Evolutionary conservation across 2,113 vertebrate species (phyloP), one percentile per base, ranked within the genome.

Genomic region (Malurus alboscapulatus): DNA sequence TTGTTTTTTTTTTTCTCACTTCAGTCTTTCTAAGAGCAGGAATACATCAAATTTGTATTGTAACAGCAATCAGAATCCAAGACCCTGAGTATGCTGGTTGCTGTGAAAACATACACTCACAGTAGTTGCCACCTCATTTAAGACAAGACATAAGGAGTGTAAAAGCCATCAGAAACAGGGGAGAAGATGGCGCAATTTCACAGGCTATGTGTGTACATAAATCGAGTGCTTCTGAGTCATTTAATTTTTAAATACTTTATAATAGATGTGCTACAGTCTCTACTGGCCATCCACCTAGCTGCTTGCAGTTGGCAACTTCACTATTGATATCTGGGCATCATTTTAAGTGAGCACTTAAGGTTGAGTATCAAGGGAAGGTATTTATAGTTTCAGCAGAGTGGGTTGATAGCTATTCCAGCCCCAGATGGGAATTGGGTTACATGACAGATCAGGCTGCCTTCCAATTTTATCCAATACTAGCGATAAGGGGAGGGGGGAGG

Each of bases 281-380:
- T 84, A 57, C 87, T 95, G 95, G 79, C 85, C 76, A 57, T 95
- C 85, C 79, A 95, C 87, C 87, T 86, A 53, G 57, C 85, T 93
- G 79, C 61, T 90, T 9, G 8, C 63, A 36, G 68, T 78, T 95
- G 85, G 87, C 79, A 95, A 95, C 88, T 90, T 95, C 93, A 51
- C 79, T 83, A 47, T 91, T 90, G 95, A 88, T 94, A 91, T 91
- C 93, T 91, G 92, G 94, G 85, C 94, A 96, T 94, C 95, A 87
- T 95, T 93, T 87, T 95, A 96, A 96, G 95, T 95, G 90, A 93
- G 94, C 91, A 94, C 94, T 95, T 96, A 96, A 94, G 82, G 79
- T 74, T 94, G 94, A 92, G 92, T 95, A 95, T 92, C 90, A 90
- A 85, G 96, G 92, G 90, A 91, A 89, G 75, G 90, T 94, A 95